Conservation (phyloP, 1,140 invertebrate genomes). For the Grapholita molesta region DNA sequence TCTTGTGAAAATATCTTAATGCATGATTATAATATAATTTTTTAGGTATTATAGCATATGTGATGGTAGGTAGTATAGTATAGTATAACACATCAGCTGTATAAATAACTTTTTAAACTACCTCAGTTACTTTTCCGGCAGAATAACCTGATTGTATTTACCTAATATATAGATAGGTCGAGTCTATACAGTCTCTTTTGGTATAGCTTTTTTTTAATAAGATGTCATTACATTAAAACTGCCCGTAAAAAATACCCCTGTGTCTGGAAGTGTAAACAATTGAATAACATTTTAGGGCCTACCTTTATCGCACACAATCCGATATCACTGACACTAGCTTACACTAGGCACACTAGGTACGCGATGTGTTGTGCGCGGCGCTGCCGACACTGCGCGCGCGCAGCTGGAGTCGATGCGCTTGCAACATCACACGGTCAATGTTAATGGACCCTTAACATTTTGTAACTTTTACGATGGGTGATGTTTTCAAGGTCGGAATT, state of each 20-base stretch:
- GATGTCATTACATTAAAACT: background rate
- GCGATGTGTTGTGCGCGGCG: constrained; percentile 4
- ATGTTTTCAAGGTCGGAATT: background rate
- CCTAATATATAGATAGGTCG: too few species aligned
- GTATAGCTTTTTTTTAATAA: background rate
- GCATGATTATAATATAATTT: too few species aligned
- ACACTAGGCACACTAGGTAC: background rate
- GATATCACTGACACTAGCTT: background rate
- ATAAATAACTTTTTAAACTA: too few species aligned
- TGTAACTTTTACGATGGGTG: background rate
- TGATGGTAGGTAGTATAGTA: too few species aligned
- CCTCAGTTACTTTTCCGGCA: too few species aligned
- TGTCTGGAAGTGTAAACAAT: background rate
- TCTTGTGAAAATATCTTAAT: too few species aligned
- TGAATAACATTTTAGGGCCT: background rate
- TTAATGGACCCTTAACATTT: constrained; percentile 2
- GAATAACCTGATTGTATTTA: too few species aligned
- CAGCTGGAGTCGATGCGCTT: background rate
- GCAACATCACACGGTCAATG: constrained; percentile 6
- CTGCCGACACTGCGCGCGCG: background rate
- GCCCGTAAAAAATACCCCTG: background rate
- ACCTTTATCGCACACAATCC: background rate
- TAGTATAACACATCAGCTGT: too few species aligned
- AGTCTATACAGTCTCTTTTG: too few species aligned
- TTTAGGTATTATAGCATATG: too few species aligned